Evolutionary conservation across 2,797 vertebrate genomes (phyloP).

Genomic region (Coccyzus lansbergi): DNA sequence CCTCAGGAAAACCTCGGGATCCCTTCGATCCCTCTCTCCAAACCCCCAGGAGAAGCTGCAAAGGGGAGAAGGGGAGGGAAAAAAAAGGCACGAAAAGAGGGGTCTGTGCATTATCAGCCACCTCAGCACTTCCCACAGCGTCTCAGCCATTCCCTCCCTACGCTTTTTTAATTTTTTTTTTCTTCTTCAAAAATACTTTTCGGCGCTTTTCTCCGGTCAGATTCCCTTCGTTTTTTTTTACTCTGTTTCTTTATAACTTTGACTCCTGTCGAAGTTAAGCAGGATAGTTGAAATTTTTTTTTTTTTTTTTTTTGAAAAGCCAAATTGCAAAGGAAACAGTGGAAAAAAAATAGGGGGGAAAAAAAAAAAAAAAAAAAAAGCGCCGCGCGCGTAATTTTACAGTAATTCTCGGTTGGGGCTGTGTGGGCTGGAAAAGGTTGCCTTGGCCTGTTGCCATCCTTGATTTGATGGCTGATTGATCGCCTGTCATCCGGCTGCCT

Average conservation of each 20-base stretch:
- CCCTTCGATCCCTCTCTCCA: no score
- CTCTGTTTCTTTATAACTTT: no score
- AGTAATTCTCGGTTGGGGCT: conserved; percentile 78
- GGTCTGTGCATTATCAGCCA: no score
- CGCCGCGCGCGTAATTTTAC: conserved; percentile 78
- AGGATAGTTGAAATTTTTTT: conserved; percentile 26
- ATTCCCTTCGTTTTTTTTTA: background rate
- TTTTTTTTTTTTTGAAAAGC: conserved; percentile 58
- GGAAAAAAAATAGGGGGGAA: no score
- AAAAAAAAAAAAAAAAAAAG: conserved; percentile 57
- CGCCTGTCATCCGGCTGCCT: conserved; percentile 86
- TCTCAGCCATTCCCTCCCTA: no score
- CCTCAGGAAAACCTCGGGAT: no score
- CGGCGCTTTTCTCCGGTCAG: conserved; percentile 30
- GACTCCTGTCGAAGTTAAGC: conserved; percentile 71
- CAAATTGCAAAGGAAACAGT: conserved; percentile 43
- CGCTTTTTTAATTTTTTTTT: no score
- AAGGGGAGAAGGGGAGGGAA: no score
- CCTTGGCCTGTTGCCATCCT: conserved; percentile 93
- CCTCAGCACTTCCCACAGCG: no score
- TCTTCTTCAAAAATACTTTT: no score
- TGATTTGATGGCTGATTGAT: conserved; percentile 98
- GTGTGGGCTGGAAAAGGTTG: conserved; percentile 84
- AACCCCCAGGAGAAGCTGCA: no score
- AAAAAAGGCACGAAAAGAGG: no score